A percentile compares a stretch with the other conserved stretches of the same genome.
These are phyloP conservation scores for Hystrix brachyura DNA, from an alignment of 2,113 vertebrate species.

Conservation along the genomic window DNA sequence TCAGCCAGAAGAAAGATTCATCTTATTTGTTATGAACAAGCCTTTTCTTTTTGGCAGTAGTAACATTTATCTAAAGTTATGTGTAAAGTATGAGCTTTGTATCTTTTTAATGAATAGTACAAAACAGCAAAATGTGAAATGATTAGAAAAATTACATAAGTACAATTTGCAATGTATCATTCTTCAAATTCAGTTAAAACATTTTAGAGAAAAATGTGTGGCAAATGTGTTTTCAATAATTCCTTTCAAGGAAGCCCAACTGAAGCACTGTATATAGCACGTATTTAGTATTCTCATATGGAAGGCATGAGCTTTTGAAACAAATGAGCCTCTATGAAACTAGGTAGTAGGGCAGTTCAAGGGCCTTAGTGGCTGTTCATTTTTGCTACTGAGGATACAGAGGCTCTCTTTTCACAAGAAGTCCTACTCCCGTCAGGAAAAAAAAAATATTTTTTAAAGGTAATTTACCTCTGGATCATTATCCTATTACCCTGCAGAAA, in stretches of 20 bases:
- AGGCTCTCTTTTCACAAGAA: neutral
- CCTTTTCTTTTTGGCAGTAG: neutral
- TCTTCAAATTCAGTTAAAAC: neutral
- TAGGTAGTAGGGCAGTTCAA: neutral
- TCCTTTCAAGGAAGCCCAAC: neutral
- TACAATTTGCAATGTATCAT: neutral
- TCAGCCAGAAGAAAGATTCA: neutral
- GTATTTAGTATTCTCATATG: neutral
- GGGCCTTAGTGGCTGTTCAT: neutral
- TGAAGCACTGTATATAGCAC: neutral
- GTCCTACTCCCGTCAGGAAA: neutral
- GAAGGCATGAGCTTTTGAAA: neutral
- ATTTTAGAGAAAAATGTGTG: neutral
- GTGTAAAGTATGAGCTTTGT: conserved; percentile 1
- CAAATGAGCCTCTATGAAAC: neutral
- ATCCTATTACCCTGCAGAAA: neutral
- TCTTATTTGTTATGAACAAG: neutral
- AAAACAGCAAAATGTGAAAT: conserved; percentile 7
- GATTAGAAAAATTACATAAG: neutral
- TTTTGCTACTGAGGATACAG: neutral
- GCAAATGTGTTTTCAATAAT: neutral
- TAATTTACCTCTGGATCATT: neutral
- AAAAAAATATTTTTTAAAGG: neutral
- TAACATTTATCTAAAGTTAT: conserved; percentile 54
- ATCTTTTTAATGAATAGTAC: conserved; percentile 27